Evolutionary conservation across 2,113 vertebrate species (phyloP).

Genomic region (Clinocottus analis): DNA sequence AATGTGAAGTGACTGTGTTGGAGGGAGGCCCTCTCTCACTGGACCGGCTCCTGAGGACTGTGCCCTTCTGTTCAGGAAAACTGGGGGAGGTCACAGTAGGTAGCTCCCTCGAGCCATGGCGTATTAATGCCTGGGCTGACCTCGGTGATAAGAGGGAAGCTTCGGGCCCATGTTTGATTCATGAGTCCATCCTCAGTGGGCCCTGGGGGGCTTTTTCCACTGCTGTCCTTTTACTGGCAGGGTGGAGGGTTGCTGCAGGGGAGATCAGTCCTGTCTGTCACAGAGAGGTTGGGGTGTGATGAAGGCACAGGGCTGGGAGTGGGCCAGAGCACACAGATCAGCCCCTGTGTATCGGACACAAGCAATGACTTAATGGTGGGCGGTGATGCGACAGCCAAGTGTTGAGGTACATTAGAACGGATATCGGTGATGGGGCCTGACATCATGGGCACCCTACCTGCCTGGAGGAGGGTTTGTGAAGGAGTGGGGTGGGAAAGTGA

Average conservation of each 20-base stretch:
- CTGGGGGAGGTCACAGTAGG: slow-evolving; percentile 81
- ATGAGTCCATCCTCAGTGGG: slow-evolving; percentile 81
- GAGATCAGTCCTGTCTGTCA: slow-evolving; percentile 80
- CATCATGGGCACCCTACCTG: slow-evolving; percentile 60
- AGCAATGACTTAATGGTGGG: slow-evolving; percentile 79
- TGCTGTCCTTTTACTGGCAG: slow-evolving; percentile 81
- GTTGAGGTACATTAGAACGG: slow-evolving; percentile 74
- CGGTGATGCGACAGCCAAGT: slow-evolving; percentile 71
- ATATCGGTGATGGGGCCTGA: slow-evolving; percentile 72
- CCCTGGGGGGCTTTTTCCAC: slow-evolving; percentile 79
- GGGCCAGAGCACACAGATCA: slow-evolving; percentile 64
- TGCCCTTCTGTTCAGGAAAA: slow-evolving; percentile 78
- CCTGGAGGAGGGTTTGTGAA: slow-evolving; percentile 56
- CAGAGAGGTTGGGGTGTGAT: slow-evolving; percentile 71
- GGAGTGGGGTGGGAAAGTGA: slow-evolving; percentile 55
- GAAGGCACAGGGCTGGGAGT: slow-evolving; percentile 69
- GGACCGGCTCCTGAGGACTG: slow-evolving; percentile 73
- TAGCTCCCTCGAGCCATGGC: slow-evolving; percentile 77
- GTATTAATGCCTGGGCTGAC: slow-evolving; percentile 83
- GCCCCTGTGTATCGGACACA: slow-evolving; percentile 68
- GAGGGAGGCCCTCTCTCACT: slow-evolving; percentile 73
- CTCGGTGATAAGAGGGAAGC: slow-evolving; percentile 81
- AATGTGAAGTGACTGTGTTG: slow-evolving; percentile 80
- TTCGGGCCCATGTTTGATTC: slow-evolving; percentile 84
- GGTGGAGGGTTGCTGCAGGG: slow-evolving; percentile 74